Evolutionary conservation across 2,113 vertebrate species (phyloP).

Genomic region (Pycnonotus jocosus): DNA sequence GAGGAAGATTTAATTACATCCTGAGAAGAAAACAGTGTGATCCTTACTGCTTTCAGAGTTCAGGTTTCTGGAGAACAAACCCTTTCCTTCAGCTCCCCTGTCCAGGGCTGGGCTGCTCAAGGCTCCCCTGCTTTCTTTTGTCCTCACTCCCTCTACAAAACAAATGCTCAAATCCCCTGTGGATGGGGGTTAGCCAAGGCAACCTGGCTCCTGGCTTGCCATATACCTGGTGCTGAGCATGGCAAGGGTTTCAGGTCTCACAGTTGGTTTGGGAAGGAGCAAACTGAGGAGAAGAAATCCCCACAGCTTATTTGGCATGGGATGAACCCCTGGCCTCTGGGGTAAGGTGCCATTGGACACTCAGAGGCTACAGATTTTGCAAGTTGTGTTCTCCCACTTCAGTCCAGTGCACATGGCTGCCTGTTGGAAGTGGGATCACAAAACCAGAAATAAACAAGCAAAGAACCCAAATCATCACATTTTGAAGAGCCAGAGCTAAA

Average conservation of each 20-base stretch:
- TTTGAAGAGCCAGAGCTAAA: not conserved
- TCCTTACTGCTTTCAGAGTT: not conserved
- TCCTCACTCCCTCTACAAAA: not conserved
- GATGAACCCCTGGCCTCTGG: not conserved
- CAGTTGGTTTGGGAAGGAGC: not conserved
- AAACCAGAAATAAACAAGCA: not conserved
- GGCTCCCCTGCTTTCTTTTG: not conserved
- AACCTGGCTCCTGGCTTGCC: not conserved
- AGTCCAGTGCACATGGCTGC: no score
- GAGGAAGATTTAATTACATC: not conserved
- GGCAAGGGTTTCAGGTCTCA: accelerated
- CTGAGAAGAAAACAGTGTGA: not conserved
- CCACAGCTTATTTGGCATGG: not conserved
- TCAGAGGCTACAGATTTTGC: not conserved
- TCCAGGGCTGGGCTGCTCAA: not conserved
- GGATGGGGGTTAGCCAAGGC: not conserved
- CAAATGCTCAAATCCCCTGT: accelerated
- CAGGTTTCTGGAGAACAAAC: not conserved
- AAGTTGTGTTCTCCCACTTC: not conserved
- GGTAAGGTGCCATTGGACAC: not conserved
- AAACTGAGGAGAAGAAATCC: not conserved
- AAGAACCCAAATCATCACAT: not conserved
- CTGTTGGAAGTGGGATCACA: not conserved
- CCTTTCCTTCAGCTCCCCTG: not conserved
- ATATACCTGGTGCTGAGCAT: not conserved